Evolutionary conservation across 2,113 vertebrate genomes (phyloP).

Genomic region (Pterophyllum scalare): DNA sequence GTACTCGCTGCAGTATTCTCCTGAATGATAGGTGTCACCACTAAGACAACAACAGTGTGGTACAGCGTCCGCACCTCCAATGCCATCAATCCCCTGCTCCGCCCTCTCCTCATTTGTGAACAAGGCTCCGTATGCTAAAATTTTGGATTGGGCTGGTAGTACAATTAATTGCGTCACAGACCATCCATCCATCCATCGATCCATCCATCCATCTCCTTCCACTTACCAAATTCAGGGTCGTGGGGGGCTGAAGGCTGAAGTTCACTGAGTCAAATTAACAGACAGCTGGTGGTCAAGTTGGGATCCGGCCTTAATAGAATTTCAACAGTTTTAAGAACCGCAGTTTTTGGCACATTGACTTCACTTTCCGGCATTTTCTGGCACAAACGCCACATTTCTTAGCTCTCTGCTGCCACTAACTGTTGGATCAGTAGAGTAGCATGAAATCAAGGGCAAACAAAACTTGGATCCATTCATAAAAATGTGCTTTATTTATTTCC

Average conservation of each 20-base stretch:
- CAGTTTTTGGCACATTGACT: not conserved
- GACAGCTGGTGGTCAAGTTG: not conserved
- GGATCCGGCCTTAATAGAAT: not conserved
- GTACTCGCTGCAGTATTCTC: not conserved
- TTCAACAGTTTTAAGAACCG: not conserved
- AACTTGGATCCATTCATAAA: not conserved
- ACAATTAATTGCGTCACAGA: no score
- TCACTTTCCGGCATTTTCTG: constrained; percentile 1
- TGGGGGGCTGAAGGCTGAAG: no score
- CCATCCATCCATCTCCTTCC: no score
- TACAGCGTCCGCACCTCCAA: no score
- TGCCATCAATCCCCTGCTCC: no score
- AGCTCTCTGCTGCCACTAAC: not conserved
- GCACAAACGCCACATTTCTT: not conserved
- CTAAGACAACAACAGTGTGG: not conserved
- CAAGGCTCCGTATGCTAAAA: no score
- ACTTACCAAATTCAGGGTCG: no score
- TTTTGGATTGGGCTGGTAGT: no score
- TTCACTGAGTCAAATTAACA: not conserved
- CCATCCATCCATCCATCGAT: no score
- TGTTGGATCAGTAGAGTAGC: not conserved
- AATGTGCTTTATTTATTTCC: constrained; percentile 10
- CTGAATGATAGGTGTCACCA: not conserved
- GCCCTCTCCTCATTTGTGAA: no score
- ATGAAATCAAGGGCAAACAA: not conserved